phyloP scores from a whole-genome alignment of 1,140 invertebrate species.

The Himalopsyche phryganea region DNA sequence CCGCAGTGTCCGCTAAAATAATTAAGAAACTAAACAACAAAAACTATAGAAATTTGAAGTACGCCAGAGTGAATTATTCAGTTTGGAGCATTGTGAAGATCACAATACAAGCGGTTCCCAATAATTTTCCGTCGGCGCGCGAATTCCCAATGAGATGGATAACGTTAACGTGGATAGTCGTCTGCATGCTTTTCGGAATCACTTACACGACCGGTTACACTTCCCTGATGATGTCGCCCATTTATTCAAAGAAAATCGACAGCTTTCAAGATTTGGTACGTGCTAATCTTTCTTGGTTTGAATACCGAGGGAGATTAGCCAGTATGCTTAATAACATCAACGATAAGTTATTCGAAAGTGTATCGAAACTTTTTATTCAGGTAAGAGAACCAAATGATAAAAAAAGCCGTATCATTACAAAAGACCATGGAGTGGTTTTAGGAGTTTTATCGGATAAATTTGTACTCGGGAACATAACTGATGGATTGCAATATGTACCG shows the following conservation, averaged over 20 bases:
- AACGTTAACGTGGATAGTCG: not conserved
- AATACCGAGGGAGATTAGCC: not conserved
- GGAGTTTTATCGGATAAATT: conserved; percentile 8
- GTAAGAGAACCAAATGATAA: not conserved
- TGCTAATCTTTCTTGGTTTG: conserved; percentile 2
- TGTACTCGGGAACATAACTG: not conserved
- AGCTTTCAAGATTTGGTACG: conserved; percentile 8
- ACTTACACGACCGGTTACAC: conserved; percentile 11
- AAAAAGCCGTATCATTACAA: not conserved
- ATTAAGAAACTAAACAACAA: not conserved
- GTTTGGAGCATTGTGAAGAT: conserved; percentile 10
- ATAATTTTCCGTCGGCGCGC: conserved; percentile 2
- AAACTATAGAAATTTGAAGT: not conserved
- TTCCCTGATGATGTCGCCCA: conserved; percentile 2
- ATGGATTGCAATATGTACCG: not conserved
- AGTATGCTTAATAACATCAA: not conserved
- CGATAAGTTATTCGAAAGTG: not conserved
- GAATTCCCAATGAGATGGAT: conserved; percentile 7
- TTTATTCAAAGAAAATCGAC: conserved; percentile 5
- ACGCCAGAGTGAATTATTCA: not conserved
- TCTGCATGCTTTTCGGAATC: conserved; percentile 6
- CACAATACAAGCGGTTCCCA: not conserved
- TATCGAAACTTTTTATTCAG: not conserved
- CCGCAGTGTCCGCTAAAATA: conserved; percentile 2
- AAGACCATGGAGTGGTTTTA: conserved; percentile 3